Evolutionary conservation across 2,888 invertebrate species (phyloP), one percentile per base, ranked within the genome.

Genomic region (Rotaria magnacalcarata): DNA sequence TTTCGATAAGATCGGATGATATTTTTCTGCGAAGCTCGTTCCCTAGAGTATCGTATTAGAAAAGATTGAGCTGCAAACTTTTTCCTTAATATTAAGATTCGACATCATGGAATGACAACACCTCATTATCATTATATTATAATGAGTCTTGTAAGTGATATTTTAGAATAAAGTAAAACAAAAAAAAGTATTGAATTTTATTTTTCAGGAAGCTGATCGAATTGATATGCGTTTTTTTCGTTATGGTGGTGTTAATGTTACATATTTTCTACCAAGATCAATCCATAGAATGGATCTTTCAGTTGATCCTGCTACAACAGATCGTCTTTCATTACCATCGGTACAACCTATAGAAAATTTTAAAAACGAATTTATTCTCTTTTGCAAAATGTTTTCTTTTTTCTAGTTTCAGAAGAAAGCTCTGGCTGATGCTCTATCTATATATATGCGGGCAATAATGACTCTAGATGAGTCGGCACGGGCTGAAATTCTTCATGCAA

Each of bases 211-310:
- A 91, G 92, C 97, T 88, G 95, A 96, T 89, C 95, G 95, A 86
- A 94, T 97, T 58, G 95, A 96, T 92, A 92, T 97, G 89, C 95
- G 96, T 89, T 95, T 96, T 91, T 97, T 97, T 91, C 95, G 95
- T 90, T 95, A 96, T 91, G 95, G 96, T 14, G 96, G 96, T 58
- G 96, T 96, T 50, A 97, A 97, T 91, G 96, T 97, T 88, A 96
- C 97, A 2, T 96, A 96, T 10, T 94, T 97, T 90, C 94, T 96
- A 88, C 92, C 97, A 88, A 94, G 97, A 84, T 95, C 96, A 91
- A 95, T 95, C 47, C 94, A 94, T 88, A 87, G 88, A 0, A 74
- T 87, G 2, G 87, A 87, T 60, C 41, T 67, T 24, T 47, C 80
- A n/a, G 34, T 80, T n/a, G n/a, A 80, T 47, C 47, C 43, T n/a